Evolutionary conservation across 2,113 vertebrate species (phyloP).

Genomic region (Corapipo altera): DNA sequence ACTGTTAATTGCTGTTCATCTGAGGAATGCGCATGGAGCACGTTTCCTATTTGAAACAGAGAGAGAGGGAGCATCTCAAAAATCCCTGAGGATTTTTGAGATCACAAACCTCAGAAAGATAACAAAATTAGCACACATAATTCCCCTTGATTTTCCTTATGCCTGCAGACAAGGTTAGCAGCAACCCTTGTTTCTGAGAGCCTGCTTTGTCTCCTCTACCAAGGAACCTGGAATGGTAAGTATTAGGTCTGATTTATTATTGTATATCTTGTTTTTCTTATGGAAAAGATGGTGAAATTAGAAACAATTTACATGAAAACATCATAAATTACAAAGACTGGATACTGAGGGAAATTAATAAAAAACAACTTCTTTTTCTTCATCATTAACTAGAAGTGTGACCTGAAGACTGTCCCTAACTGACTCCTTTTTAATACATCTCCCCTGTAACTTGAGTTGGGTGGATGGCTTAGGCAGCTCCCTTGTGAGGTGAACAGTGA

Average conservation of each 20-base stretch:
- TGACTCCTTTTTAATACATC: not conserved
- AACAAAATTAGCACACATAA: conserved; percentile 11
- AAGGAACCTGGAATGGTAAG: not conserved
- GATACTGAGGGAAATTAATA: not conserved
- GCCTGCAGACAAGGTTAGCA: not conserved
- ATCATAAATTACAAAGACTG: not conserved
- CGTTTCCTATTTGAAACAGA: not conserved
- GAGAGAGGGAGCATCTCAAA: not conserved
- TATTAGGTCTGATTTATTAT: not conserved
- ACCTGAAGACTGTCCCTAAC: not conserved
- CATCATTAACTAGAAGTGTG: not conserved
- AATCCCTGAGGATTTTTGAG: not conserved
- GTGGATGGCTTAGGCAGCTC: not conserved
- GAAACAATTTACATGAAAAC: not conserved
- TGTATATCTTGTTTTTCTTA: not conserved
- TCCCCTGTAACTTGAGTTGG: not conserved
- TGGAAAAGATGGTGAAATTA: not conserved
- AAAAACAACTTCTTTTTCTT: fast-evolving
- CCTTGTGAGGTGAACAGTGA: not conserved
- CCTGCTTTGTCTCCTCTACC: not conserved
- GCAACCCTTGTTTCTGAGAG: not conserved
- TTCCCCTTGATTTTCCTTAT: conserved; percentile 1
- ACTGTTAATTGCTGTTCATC: not conserved
- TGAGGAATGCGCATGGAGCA: not conserved
- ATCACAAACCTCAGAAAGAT: conserved; percentile 7